Percentiles rank a stretch among this genome's conserved stretches.
Evolutionary conservation across 2,888 invertebrate genomes (phyloP).

Genomic region (Chironomus riparius): DNA sequence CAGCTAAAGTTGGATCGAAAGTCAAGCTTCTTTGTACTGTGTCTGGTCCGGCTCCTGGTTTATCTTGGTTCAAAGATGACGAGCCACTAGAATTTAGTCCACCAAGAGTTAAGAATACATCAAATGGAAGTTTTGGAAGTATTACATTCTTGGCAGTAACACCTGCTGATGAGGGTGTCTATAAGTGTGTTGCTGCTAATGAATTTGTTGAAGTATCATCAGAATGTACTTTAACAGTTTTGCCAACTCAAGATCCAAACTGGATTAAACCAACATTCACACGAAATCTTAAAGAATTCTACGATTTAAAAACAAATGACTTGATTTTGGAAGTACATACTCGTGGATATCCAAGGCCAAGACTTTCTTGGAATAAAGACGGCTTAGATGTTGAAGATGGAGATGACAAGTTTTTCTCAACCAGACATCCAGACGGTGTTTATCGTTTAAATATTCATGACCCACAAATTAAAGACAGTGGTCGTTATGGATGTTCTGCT

Average conservation of each 20-base stretch:
- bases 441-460: conserved; percentile 59
- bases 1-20: conserved; percentile 63
- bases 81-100: conserved; percentile 44
- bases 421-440: conserved; percentile 63
- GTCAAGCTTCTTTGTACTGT: conserved; percentile 71
- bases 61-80: conserved; percentile 72
- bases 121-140: conserved; percentile 60
- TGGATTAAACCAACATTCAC: conserved; percentile 59
- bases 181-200: conserved; percentile 70
- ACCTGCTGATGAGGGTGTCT: conserved; percentile 66
- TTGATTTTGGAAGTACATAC: conserved; percentile 68
- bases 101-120: conserved; percentile 50
- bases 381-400: conserved; percentile 47
- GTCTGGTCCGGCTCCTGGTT: conserved; percentile 57
- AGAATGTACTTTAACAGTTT: conserved; percentile 52
- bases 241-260: conserved; percentile 14
- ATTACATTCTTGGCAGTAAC: conserved; percentile 61
- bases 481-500: conserved; percentile 67
- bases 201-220: conserved; percentile 60
- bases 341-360: conserved; percentile 61
- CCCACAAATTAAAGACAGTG: conserved; percentile 59
- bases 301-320: conserved; percentile 62
- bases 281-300: conserved; percentile 62
- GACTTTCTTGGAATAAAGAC: conserved; percentile 69
- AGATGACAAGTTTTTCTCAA: conserved; percentile 53